phyloP scores from a whole-genome alignment of 2,888 invertebrate genomes.

The Phyllotreta cruciferae region DNA sequence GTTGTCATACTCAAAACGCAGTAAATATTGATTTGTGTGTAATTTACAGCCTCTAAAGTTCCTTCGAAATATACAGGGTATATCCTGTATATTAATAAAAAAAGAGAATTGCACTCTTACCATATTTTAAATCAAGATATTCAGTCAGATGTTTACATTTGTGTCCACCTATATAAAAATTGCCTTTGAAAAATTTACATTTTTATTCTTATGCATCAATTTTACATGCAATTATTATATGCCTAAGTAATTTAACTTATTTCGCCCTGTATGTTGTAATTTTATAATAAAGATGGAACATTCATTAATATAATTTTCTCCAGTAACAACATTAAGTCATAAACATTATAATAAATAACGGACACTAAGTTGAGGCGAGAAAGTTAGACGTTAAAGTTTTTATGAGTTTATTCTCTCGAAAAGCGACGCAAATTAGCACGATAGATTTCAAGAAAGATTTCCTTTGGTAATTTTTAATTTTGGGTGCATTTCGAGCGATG shows the following conservation, averaged over 20 bases:
- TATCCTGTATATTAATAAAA: too few relatives aligned
- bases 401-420: neutral
- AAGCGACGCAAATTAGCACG: neutral
- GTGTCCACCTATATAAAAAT: too few relatives aligned
- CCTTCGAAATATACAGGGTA: slow-evolving; percentile 16
- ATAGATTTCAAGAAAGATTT: neutral
- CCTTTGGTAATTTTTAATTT: too few relatives aligned
- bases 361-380: neutral
- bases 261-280: neutral
- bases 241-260: neutral
- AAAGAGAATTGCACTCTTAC: too few relatives aligned
- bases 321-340: slow-evolving; percentile 17
- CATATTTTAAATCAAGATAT: too few relatives aligned
- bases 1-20: slow-evolving; percentile 43
- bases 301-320: slow-evolving; percentile 17
- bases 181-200: too few relatives aligned
- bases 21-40: slow-evolving; percentile 43
- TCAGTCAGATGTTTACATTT: too few relatives aligned
- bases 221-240: too few relatives aligned
- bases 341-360: slow-evolving; percentile 18
- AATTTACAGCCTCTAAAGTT: slow-evolving; percentile 38
- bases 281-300: slow-evolving; percentile 13
- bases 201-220: too few relatives aligned
- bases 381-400: slow-evolving; percentile 6
- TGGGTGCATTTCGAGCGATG: too few relatives aligned